Conservation (phyloP, 2,888 invertebrate genomes). For the Syrphus vitripennis region DNA sequence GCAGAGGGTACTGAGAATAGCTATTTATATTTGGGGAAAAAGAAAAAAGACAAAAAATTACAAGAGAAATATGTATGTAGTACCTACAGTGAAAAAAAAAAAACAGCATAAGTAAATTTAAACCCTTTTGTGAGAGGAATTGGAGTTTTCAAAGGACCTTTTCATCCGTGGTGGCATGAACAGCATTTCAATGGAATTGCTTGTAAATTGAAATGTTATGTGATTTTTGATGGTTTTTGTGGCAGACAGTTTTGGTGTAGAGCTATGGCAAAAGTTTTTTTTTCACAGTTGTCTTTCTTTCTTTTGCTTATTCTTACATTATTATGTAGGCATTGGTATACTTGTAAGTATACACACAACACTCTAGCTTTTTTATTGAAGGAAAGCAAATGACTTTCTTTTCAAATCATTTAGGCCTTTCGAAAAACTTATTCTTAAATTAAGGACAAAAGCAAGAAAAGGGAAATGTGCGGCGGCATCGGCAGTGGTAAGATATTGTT, state of each 20-base stretch:
- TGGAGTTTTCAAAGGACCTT: conserved; percentile 2
- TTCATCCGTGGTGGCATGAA: not conserved
- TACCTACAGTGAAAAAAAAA: too few species aligned
- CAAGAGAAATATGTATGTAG: not conserved
- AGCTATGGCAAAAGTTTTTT: conserved; percentile 3
- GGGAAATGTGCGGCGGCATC: not conserved
- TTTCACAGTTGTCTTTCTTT: not conserved
- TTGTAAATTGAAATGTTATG: conserved; percentile 31
- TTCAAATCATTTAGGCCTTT: conserved; percentile 3
- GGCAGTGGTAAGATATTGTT: too few species aligned
- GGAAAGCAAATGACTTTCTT: conserved; percentile 21
- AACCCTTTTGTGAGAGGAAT: conserved; percentile 13
- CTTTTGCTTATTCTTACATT: too few species aligned
- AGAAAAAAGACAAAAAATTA: not conserved
- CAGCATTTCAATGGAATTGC: conserved; percentile 25
- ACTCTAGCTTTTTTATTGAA: not conserved
- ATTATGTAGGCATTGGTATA: too few species aligned
- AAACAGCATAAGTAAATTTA: conserved; percentile 16
- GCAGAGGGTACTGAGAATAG: conserved; percentile 93
- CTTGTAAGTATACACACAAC: not conserved
- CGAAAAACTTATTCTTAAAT: conserved; percentile 10
- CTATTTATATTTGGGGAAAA: conserved; percentile 83
- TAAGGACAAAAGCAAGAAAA: not conserved
- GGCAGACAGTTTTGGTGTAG: conserved; percentile 7
- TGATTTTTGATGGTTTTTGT: conserved; percentile 32